phyloP scores from a whole-genome alignment of 2,888 invertebrate genomes.

The Daptonema setosum region DNA sequence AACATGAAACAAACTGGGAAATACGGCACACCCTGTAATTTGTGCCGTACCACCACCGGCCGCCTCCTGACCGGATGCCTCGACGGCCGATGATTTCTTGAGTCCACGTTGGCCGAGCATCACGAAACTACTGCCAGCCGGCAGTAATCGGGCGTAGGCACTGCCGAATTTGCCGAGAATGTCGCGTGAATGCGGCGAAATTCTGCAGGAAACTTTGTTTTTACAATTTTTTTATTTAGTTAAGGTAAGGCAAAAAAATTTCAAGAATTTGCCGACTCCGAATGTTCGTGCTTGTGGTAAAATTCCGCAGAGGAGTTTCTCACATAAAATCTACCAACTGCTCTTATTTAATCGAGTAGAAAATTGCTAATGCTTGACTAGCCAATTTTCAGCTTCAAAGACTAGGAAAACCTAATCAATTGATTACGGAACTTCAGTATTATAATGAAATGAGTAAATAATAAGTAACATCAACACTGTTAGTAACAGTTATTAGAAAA shows the following conservation, averaged over 20 bases:
- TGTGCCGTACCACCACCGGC: background rate
- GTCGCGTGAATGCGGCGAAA: background rate
- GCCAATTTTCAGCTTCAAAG: too few relatives aligned
- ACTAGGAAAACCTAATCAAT: too few relatives aligned
- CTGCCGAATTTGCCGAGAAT: constrained; percentile 25
- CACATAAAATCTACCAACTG: too few relatives aligned
- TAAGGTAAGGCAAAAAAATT: background rate
- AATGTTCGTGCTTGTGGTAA: too few relatives aligned
- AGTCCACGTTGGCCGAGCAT: constrained; percentile 29
- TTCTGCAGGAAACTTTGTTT: too few relatives aligned
- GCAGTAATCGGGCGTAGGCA: constrained; percentile 18
- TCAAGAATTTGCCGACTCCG: too few relatives aligned
- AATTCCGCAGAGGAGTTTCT: background rate
- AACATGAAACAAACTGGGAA: background rate
- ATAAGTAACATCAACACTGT: too few relatives aligned
- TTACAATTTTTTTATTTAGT: background rate
- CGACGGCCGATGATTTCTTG: constrained; percentile 24
- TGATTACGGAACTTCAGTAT: too few relatives aligned
- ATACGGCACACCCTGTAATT: background rate
- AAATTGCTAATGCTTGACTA: too few relatives aligned
- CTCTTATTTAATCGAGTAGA: too few relatives aligned
- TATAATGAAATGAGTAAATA: too few relatives aligned
- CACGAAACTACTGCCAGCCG: constrained; percentile 26
- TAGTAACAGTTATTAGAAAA: too few relatives aligned
- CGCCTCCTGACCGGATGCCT: constrained; percentile 8